These are phyloP conservation scores for Moxostoma hubbsi DNA, from an alignment of 2,797 vertebrate species.

Conservation along the genomic window DNA sequence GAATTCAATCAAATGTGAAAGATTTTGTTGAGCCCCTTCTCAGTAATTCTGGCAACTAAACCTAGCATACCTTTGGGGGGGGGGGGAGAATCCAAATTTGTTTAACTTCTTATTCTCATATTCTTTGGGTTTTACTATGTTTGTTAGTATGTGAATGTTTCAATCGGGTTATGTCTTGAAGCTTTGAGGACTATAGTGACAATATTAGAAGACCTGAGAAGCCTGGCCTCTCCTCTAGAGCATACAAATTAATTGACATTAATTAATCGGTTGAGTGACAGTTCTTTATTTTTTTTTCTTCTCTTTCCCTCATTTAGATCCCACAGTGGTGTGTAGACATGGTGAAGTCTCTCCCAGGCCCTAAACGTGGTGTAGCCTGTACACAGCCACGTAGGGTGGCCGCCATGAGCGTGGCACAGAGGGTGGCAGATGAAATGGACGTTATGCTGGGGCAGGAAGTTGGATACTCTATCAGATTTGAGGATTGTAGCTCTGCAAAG, in stretches of 20 bases:
- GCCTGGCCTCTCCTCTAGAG: neutral
- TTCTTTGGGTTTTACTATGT: too few species aligned
- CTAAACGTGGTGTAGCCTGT: conserved; percentile 92
- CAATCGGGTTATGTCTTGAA: too few species aligned
- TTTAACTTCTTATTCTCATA: too few species aligned
- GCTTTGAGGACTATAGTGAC: too few species aligned
- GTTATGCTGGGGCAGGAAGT: conserved; percentile 96
- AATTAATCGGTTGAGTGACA: neutral
- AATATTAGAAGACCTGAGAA: too few species aligned
- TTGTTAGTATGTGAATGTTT: too few species aligned
- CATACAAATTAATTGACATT: neutral
- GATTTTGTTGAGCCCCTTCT: too few species aligned
- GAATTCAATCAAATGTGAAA: too few species aligned
- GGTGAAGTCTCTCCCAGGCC: conserved; percentile 85
- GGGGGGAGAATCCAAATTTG: too few species aligned
- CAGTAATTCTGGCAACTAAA: too few species aligned
- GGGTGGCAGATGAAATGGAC: conserved; percentile 97
- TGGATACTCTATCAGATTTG: conserved; percentile 95
- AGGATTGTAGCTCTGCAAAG: conserved; percentile 97
- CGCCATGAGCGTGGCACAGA: conserved; percentile 95
- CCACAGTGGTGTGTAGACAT: conserved; percentile 97
- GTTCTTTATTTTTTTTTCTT: neutral
- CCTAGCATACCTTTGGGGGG: too few species aligned
- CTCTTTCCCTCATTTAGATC: conserved; percentile 78
- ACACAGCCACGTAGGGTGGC: conserved; percentile 94